Evolutionary conservation across 2,113 vertebrate species (phyloP).

Genomic region (Silurus glanis): DNA sequence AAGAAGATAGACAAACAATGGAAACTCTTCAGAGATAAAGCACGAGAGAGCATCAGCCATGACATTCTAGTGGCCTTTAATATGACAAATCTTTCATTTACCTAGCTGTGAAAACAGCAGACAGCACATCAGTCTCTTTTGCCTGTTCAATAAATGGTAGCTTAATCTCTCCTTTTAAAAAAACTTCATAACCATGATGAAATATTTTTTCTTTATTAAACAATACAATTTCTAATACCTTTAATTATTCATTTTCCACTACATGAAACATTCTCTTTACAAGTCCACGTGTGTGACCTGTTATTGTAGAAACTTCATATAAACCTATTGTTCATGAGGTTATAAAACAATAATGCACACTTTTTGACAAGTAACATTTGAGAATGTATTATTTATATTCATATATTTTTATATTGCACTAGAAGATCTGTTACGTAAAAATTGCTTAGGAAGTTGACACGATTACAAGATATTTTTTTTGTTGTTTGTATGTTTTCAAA

Average conservation of each 20-base stretch:
- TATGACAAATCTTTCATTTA: neutral
- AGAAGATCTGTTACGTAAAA: neutral
- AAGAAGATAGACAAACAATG: neutral
- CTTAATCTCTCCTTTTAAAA: neutral
- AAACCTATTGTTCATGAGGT: neutral
- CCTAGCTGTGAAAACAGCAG: neutral
- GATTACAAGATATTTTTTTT: neutral
- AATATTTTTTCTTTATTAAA: neutral
- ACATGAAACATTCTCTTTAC: neutral
- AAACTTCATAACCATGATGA: neutral
- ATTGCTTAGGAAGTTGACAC: neutral
- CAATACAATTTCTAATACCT: neutral
- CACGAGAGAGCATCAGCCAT: neutral
- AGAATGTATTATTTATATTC: neutral
- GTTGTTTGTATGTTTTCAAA: neutral
- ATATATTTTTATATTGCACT: neutral
- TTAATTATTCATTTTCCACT: neutral
- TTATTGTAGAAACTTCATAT: neutral
- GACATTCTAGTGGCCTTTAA: neutral
- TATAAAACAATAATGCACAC: neutral
- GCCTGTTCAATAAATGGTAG: neutral
- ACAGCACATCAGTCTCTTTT: neutral
- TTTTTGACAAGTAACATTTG: neutral
- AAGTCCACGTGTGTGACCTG: neutral
- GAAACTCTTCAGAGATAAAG: neutral